Base-by-base conservation (phyloP, 1,140 invertebrate species). In the Bombus difficillimus region DNA sequence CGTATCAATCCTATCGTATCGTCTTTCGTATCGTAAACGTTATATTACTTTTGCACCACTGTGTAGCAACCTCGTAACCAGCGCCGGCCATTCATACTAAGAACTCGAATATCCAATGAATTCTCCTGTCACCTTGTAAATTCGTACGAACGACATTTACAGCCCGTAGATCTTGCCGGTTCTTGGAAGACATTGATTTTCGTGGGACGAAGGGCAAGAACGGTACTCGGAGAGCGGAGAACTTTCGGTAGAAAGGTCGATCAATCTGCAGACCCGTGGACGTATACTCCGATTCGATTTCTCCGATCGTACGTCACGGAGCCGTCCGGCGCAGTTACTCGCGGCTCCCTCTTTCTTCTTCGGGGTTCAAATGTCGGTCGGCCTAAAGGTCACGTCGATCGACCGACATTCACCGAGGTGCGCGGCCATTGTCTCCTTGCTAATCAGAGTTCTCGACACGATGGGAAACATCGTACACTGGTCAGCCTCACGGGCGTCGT, bases 331-430 rank as follows among this genome's bases (percentile, higher is more conserved):
- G 34, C 57, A 66, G 53, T 57, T 66, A 28, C 41, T 73, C 68
- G 75, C 53, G 28, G 53, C 66, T 59, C 77, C 53, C 66, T 72
- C 57, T 53, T 53, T 75, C 80, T 80, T 79, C 59, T 77, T 66
- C 64, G 28, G 66, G 41, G 88, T 83, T 83, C 81, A 86, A 89
- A 89, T 89, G 88, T 82, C 88, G 86, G 37, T 53, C 77, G 64
- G 84, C 59, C 80, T 76, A 89, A 89, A 89, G 88, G 87, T 89
- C 83, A 89, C 68, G 59, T 59, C 73, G 75, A 78, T 81, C 84
- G 83, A 88, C 43, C 83, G 88, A 89, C 88, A 77, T 72, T 66
- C 71, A 76, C 75, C n/a, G n/a, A 32, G 59, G 28, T n/a, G 64
- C 28, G 78, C 75, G 59, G 74, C 69, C 79, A 83, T 89, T 86